phyloP scores from a whole-genome alignment of 2,113 vertebrate species.

The Phylloscopus whistleri region DNA sequence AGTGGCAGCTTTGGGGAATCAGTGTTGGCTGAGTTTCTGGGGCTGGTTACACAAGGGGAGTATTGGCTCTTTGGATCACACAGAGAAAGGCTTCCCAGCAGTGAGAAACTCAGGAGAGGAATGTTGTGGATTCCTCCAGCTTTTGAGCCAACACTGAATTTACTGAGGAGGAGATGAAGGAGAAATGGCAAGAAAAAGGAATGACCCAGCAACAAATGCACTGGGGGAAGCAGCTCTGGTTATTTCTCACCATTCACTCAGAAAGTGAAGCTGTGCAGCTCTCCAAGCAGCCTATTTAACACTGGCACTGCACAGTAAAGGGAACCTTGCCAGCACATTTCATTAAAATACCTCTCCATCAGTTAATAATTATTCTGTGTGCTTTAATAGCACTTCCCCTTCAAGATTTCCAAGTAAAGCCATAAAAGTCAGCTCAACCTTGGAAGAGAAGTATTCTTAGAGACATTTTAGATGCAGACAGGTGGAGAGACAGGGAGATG shows the following conservation, averaged over 20 bases:
- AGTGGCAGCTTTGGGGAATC: background rate
- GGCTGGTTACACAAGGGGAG: background rate
- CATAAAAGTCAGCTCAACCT: conserved; percentile 20
- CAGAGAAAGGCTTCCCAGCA: conserved; percentile 16
- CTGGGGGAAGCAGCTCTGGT: background rate
- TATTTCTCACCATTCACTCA: background rate
- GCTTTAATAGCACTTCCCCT: background rate
- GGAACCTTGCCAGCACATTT: conserved; percentile 36
- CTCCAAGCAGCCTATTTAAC: conserved; percentile 23
- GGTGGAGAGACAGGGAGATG: background rate
- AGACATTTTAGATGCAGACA: background rate
- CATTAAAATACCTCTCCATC: conserved; percentile 49
- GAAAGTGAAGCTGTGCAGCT: background rate
- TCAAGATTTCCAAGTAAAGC: conserved; percentile 15
- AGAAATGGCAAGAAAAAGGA: conserved; percentile 18
- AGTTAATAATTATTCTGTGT: conserved; percentile 14
- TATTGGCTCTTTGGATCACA: background rate
- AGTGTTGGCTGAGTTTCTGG: background rate
- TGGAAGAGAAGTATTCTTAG: background rate
- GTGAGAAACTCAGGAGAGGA: conserved; percentile 1
- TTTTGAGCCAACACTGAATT: background rate
- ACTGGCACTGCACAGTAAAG: background rate
- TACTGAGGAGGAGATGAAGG: background rate
- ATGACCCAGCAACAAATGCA: background rate
- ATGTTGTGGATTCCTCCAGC: conserved; percentile 18